A percentile compares a stretch with the other conserved stretches of the same genome.
These are phyloP conservation scores for Physocephala rufipes DNA, from an alignment of 2,888 invertebrate genomes.

Conservation along the genomic window DNA sequence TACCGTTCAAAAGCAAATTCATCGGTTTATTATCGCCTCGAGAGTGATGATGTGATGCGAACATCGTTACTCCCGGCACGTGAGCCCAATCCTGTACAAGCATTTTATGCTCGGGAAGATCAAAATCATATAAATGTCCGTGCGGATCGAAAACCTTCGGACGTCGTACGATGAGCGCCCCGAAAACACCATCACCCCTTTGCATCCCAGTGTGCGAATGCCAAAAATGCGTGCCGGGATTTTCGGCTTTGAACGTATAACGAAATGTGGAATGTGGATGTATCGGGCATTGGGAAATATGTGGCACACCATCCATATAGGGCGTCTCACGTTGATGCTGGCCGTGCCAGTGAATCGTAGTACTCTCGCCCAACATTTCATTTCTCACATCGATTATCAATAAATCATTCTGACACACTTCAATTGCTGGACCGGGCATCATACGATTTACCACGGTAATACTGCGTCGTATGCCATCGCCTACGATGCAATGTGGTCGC, in stretches of 20 bases:
- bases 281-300: conserved; percentile 86
- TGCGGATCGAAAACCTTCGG: conserved; percentile 74
- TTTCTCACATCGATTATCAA: conserved; percentile 86
- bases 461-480: conserved; percentile 80
- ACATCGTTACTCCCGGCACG: conserved; percentile 76
- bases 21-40: conserved; percentile 84
- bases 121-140: conserved; percentile 78
- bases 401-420: conserved; percentile 88
- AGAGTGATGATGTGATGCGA: conserved; percentile 86
- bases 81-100: conserved; percentile 86
- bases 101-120: conserved; percentile 78
- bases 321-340: conserved; percentile 81
- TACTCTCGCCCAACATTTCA: conserved; percentile 79
- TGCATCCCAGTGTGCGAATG: conserved; percentile 85
- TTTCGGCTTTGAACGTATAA: conserved; percentile 78
- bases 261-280: conserved; percentile 78
- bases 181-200: conserved; percentile 85
- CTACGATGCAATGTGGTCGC: conserved; percentile 82
- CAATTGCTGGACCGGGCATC: conserved; percentile 86
- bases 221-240: conserved; percentile 88
- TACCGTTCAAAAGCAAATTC: conserved; percentile 83
- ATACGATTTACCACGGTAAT: conserved; percentile 84
- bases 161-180: conserved; percentile 78
- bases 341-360: conserved; percentile 93
- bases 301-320: conserved; percentile 90